These are phyloP conservation scores for Thaumetopoea pityocampa DNA, from an alignment of 1,140 invertebrate species.

Conservation along the genomic window DNA sequence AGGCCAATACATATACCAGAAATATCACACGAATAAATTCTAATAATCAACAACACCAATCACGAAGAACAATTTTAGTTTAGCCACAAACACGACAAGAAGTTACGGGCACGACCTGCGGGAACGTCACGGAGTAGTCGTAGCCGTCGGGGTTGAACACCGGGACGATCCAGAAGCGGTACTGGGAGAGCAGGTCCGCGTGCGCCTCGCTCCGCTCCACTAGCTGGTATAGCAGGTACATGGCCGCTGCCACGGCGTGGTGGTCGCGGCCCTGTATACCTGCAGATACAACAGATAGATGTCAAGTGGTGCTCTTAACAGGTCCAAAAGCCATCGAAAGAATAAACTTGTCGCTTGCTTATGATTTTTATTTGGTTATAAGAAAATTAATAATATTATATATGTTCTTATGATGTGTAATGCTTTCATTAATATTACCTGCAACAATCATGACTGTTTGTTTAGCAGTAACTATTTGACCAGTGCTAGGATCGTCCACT, in stretches of 20 bases:
- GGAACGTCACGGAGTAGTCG: slow-evolving; percentile 77
- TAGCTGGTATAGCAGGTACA: slow-evolving; percentile 59
- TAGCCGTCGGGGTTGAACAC: slow-evolving; percentile 86
- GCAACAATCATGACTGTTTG: slow-evolving; percentile 61
- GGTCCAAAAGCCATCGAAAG: background rate
- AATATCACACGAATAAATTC: too few relatives aligned
- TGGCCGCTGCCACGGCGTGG: slow-evolving; percentile 54
- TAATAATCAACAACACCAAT: too few relatives aligned
- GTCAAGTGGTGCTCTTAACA: background rate
- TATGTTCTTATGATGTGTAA: too few relatives aligned
- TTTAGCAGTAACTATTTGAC: slow-evolving; percentile 58
- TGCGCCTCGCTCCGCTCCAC: slow-evolving; percentile 53
- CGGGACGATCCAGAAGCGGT: slow-evolving; percentile 78
- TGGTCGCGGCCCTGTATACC: slow-evolving; percentile 66
- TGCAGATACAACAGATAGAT: slow-evolving; percentile 18
- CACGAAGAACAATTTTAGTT: too few relatives aligned
- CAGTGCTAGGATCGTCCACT: slow-evolving; percentile 59
- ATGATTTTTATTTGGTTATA: too few relatives aligned
- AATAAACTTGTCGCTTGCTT: too few relatives aligned
- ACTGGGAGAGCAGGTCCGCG: slow-evolving; percentile 45
- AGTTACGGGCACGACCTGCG: too few relatives aligned
- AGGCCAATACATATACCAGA: too few relatives aligned
- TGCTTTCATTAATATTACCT: slow-evolving; percentile 40
- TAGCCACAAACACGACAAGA: too few relatives aligned
- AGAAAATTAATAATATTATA: too few relatives aligned